Conservation (phyloP, 2,797 vertebrate genomes). For the Fistularia commersonii region DNA sequence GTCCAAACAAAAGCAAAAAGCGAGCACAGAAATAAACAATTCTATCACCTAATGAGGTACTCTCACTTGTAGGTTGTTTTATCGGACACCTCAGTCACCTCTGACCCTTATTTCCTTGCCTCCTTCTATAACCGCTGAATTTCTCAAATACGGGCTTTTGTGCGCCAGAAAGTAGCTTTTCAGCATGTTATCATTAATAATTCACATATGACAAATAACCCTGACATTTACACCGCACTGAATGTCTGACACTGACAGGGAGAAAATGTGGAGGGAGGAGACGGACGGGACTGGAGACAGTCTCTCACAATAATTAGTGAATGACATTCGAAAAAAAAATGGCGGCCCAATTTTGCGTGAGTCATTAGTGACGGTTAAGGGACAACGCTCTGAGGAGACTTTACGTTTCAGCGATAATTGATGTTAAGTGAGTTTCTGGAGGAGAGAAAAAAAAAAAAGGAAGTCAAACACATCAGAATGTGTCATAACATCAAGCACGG, state of each 20-base stretch:
- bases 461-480: background rate
- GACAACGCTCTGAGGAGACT: too few relatives aligned
- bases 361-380: too few relatives aligned
- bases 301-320: slow-evolving; percentile 30
- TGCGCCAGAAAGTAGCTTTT: slow-evolving; percentile 63
- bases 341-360: too few relatives aligned
- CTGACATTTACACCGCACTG: slow-evolving; percentile 74
- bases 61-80: background rate
- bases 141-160: slow-evolving; percentile 52
- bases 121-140: slow-evolving; percentile 17
- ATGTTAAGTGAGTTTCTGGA: too few relatives aligned
- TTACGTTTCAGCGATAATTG: too few relatives aligned
- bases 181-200: slow-evolving; percentile 78
- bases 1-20: slow-evolving; percentile 10
- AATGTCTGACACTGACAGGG: slow-evolving; percentile 57
- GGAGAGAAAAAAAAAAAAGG: background rate
- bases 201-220: slow-evolving; percentile 74
- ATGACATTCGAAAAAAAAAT: slow-evolving; percentile 48
- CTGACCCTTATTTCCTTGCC: background rate
- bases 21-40: slow-evolving; percentile 5
- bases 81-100: too few relatives aligned
- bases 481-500: background rate
- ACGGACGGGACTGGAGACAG: slow-evolving; percentile 11
- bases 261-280: slow-evolving; percentile 51
- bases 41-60: too few relatives aligned